Conservation (phyloP, 2,113 vertebrate species). For the Brevimyrus niger region DNA sequence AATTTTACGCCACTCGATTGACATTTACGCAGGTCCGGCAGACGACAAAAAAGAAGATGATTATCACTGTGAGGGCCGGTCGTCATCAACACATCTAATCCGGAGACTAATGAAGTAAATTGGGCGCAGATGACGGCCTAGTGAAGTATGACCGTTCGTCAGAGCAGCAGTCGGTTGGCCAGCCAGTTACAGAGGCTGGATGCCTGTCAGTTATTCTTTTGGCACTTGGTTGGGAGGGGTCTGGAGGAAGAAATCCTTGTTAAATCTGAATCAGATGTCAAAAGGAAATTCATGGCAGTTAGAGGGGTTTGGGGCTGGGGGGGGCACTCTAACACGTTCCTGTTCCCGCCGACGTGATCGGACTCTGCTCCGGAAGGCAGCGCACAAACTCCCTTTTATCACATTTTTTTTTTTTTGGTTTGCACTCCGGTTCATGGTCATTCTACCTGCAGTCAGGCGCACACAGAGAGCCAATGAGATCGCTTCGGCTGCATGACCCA, state of each 20-base stretch:
- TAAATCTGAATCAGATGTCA: neutral
- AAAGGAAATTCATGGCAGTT: conserved; percentile 16
- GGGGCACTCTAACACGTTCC: neutral
- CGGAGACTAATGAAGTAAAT: neutral
- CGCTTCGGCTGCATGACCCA: conserved; percentile 10
- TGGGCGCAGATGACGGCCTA: neutral
- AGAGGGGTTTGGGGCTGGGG: neutral
- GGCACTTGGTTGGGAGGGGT: neutral
- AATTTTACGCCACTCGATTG: neutral
- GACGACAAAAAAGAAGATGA: neutral
- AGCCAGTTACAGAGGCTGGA: neutral
- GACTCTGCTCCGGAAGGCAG: neutral
- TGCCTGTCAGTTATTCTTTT: neutral
- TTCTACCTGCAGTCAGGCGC: neutral
- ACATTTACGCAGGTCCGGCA: neutral
- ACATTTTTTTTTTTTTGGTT: neutral
- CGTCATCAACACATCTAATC: conserved; percentile 9
- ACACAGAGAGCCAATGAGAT: neutral
- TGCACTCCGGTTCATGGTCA: conserved; percentile 11
- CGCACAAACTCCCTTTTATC: neutral
- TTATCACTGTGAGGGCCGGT: neutral
- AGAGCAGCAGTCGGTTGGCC: conserved; percentile 4
- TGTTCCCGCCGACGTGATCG: neutral
- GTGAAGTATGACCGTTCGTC: neutral
- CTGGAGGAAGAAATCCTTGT: neutral